Base-by-base conservation (phyloP, 2,888 invertebrate genomes). In the Punctoribates punctum region DNA sequence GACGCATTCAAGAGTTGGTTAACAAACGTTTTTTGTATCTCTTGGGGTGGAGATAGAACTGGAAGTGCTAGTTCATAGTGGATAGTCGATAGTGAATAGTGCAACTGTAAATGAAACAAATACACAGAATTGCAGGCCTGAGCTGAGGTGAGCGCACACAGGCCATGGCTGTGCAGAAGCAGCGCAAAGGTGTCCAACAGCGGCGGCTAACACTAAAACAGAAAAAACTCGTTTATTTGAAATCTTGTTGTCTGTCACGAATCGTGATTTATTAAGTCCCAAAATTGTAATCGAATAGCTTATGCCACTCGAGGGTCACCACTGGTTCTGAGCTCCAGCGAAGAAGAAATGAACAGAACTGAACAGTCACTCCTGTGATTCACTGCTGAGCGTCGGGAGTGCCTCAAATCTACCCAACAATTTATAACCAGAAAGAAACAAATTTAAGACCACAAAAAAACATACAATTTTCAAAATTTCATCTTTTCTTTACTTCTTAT, bases 201-300 rank as follows among this genome's bases (percentile, higher is more conserved):
- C 70, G 70, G 70, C 70, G 70, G 70, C 70, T 15, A 70, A 70
- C 23, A 34, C 15, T 20, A 20, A 46, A 70, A 70, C 70, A 70
- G 23, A 34, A 70, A 60, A 70, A 70, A 70, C 70, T 42, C 42
- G 70, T 70, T 70, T 70, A 70, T 70, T 70, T 38, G 46, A 70
- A 70, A 70, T 70, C 42, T 75, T 75, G 67, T 65, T 67, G 25
- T 46, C 46, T 75, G 75, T 75, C 75, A 75, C 75, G 75, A 29
- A 75, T 72, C 27, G 75, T 75, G 75, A 75, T 75, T 75, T 75
- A 75, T 75, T 75, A 72, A 75, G 70, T 70, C 70, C n/a, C 70
- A 70, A 46, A 70, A 46, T 46, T 70, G 70, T 70, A 70, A 70
- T 70, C 70, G 46, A 70, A 70, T 70, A 46, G 38, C 46, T 46